phyloP scores from a whole-genome alignment of 2,797 vertebrate genomes.

The Anomalospiza imberbis region DNA sequence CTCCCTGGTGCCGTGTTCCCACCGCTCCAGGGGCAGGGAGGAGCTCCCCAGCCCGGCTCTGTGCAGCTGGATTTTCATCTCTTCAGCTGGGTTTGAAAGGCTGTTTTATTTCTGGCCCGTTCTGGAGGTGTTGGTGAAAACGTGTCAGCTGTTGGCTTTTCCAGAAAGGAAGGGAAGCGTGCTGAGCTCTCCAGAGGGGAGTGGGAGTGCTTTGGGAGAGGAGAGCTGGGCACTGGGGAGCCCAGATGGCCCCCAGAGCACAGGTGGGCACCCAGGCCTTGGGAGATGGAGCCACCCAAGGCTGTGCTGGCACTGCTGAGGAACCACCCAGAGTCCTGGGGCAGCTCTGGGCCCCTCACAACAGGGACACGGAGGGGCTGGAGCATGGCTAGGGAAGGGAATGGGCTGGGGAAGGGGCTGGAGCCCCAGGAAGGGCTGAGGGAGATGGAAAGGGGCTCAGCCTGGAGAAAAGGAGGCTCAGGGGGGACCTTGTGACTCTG shows the following conservation, averaged over 20 bases:
- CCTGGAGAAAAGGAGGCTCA: neutral
- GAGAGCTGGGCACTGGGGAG: neutral
- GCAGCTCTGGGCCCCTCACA: neutral
- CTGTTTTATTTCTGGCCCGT: conserved; percentile 48
- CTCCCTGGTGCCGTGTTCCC: neutral
- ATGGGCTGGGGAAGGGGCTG: accelerated
- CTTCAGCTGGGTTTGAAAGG: conserved; percentile 1
- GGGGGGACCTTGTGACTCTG: neutral
- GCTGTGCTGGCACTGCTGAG: neutral
- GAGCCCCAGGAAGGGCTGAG: neutral
- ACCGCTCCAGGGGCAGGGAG: neutral
- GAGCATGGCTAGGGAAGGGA: neutral
- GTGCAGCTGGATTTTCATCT: conserved; percentile 27
- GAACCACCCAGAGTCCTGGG: neutral
- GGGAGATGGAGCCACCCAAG: neutral
- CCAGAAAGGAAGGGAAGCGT: conserved; percentile 10
- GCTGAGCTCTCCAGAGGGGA: neutral
- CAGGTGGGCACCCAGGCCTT: neutral
- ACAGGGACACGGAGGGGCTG: neutral
- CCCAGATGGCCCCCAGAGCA: neutral
- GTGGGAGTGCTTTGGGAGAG: conserved; percentile 3
- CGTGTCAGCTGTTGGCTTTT: conserved; percentile 44
- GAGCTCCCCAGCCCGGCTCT: neutral
- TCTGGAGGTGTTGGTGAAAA: conserved; percentile 56
- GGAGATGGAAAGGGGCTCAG: neutral